Conservation (phyloP, 2,888 invertebrate species). For the Hirtodrosophila alboralis region DNA sequence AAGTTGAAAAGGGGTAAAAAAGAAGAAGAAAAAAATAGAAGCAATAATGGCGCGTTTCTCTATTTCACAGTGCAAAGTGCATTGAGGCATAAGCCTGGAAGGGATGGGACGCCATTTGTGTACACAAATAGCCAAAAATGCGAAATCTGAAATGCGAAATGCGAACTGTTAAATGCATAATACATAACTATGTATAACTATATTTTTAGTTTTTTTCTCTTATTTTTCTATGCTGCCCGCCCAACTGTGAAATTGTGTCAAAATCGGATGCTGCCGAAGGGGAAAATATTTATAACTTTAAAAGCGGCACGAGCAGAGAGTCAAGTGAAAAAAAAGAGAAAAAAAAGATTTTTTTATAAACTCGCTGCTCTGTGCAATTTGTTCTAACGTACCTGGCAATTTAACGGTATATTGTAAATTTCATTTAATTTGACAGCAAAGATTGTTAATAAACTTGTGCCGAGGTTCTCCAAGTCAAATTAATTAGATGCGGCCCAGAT, state of each 20-base stretch:
- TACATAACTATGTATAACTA: constrained; percentile 46
- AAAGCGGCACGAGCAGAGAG: constrained; percentile 23
- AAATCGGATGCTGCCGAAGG: constrained; percentile 54
- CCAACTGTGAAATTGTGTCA: constrained; percentile 71
- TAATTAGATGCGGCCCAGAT: constrained; percentile 54
- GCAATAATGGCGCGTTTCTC: constrained; percentile 55
- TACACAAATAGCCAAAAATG: constrained; percentile 44
- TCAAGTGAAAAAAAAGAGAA: neutral
- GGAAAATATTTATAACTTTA: constrained; percentile 31
- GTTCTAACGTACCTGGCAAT: constrained; percentile 65
- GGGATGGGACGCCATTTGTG: constrained; percentile 59
- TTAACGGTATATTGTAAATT: constrained; percentile 76
- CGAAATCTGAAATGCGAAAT: constrained; percentile 42
- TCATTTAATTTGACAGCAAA: constrained; percentile 70
- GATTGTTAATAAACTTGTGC: constrained; percentile 62
- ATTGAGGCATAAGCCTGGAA: constrained; percentile 63
- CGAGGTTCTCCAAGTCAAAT: constrained; percentile 27
- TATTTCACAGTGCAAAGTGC: constrained; percentile 65
- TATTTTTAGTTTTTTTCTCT: constrained; percentile 19
- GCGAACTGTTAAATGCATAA: constrained; percentile 47
- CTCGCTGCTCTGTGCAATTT: constrained; percentile 54
- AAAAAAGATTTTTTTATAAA: constrained; percentile 49
- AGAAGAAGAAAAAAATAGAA: constrained; percentile 27
- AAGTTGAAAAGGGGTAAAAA: constrained; percentile 43
- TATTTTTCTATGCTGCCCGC: constrained; percentile 29